Evolutionary conservation across 1,140 invertebrate species (phyloP), one percentile per base, ranked within the genome.

Genomic region (Trachymyrmex cornetzi): DNA sequence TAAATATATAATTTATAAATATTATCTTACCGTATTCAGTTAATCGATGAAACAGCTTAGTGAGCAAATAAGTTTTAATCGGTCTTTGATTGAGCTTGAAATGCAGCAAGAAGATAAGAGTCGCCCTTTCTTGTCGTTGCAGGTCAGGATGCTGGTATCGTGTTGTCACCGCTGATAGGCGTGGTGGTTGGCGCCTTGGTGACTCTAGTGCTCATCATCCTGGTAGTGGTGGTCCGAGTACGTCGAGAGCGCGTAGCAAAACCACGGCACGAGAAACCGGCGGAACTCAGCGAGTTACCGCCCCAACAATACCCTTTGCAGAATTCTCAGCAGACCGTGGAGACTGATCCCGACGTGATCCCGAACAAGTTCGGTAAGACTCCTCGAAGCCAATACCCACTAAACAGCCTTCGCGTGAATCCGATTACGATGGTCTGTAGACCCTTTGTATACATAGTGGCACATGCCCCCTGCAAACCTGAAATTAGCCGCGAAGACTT

Each of bases 331-430:
- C 94, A 95, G 88, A 93, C 94, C 75, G 96, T 97, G 88, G 97
- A 97, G 94, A 96, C 96, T 92, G 97, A 97, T 95, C 97, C 97
- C 24, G 97, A 97, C 94, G 96, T 97, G 57, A 97, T 97, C 92
- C 97, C 97, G 85, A 97, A 97, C 72, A 97, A 97, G 95, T 97
- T 96, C 90, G 97, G 97, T 97, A 94, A 96, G 95, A 92, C 79
- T 74, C 64, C 14, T 3, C 48, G 77, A 30, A 80, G 27, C 71
- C 55, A 30, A 75, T 61, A 61, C 69, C 30, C 24, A 34, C 69
- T 74, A 74, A 84, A 84, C 44, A 84, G 59, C 6, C 69, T 24
- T 44, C 22, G 66, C 53, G 38, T 55, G 69, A 84, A 75, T 74
- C 55, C 80, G 80, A 84, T 84, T 84, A 84, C 80, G 27, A 75